Evolutionary conservation across 2,797 vertebrate genomes (phyloP).

Genomic region (Lacerta agilis): DNA sequence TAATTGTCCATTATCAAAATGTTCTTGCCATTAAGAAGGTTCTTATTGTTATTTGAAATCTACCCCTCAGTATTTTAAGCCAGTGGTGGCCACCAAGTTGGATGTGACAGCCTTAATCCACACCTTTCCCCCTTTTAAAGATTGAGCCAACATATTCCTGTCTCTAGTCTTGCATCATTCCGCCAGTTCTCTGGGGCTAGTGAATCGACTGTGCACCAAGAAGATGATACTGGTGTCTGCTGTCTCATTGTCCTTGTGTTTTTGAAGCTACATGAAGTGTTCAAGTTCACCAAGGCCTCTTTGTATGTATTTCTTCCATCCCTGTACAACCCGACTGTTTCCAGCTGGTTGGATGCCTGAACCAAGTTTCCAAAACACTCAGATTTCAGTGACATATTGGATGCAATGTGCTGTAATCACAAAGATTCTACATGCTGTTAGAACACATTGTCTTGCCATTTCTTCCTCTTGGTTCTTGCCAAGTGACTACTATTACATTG

Average conservation of each 20-base stretch:
- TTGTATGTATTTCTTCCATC: not conserved
- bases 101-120: too few relatives aligned
- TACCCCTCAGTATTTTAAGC: not conserved
- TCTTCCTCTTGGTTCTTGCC: not conserved
- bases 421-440: not conserved
- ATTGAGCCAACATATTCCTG: too few relatives aligned
- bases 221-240: not conserved
- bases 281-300: not conserved
- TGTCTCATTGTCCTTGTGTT: not conserved
- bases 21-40: not conserved
- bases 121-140: too few relatives aligned
- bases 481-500: not conserved
- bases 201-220: not conserved
- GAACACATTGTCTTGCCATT: conserved; percentile 14
- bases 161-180: too few relatives aligned
- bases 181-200: not conserved
- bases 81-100: not conserved
- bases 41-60: not conserved
- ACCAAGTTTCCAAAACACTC: not conserved
- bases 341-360: not conserved
- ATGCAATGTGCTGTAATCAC: not conserved
- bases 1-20: not conserved
- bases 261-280: too few relatives aligned
- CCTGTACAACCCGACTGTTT: not conserved
- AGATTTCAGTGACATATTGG: not conserved